Base-by-base conservation (phyloP, 2,113 vertebrate species). In the Sardina pilchardus region DNA sequence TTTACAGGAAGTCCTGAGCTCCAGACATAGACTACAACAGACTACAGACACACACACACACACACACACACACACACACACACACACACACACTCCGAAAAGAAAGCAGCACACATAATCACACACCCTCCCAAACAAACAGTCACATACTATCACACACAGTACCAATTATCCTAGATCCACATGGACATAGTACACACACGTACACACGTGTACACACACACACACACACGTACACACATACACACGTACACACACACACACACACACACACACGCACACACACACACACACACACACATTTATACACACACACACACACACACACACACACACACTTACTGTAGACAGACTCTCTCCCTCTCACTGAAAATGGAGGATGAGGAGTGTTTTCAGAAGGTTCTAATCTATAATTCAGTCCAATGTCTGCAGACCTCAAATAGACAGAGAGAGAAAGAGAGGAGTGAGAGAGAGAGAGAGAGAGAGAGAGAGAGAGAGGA, bases 1-100 rank as follows among this genome's bases (percentile, higher is more conserved):
- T 92, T 94, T 94, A 92, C 94, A 94, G 93, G 95, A 95, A 95
- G 91, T 90, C 90, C 90, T 59, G 88, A 91, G 91, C 67, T 85
- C 88, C 93, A 96, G 94, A 95, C 95, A 96, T 94, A n/a, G n/a
- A n/a, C n/a, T n/a, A n/a, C n/a, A 96, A 95, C 94, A 95, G 91
- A 94, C 93, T 94, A 92, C 92, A 94, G 4, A 67, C 95, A 93
- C 92, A 93, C 93, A 95, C 93, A 93, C 94, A 95, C 95, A 95
- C 95, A 95, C 94, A 30, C 63, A 67, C 26, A 67, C 24, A 26
- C 63, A 30, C 63, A 67, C 63, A 67, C 63, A 67, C 63, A n/a
- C 63, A 67, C 63, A 30, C 21, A 4, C 24, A 26, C 59, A 26
- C 53, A 59, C 39, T 42, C 45, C 12, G 45, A 10, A 14, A 17